Evolutionary conservation across 2,797 vertebrate species (phyloP), one percentile per base, ranked within the genome.

Genomic region (Channa striata): DNA sequence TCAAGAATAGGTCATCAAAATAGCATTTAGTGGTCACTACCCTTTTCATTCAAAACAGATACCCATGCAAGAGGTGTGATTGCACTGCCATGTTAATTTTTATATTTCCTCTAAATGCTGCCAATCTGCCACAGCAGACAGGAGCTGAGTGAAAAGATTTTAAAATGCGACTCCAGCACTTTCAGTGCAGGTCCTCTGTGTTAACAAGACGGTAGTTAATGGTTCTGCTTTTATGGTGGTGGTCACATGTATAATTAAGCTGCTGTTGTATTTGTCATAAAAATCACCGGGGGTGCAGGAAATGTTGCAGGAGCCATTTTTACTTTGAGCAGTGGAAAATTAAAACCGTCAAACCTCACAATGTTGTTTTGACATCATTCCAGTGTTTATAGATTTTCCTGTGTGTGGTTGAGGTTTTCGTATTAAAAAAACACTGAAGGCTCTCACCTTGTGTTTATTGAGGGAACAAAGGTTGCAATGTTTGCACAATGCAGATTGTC

Each of bases 321-420:
- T 83, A 92, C 91, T 93, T 92, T 87, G 88, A 92, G 91, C 89
- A 89, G 91, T 87, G 93, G 93, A 94, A 95, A 95, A 94, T 93
- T 89, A 85, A 94, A 92, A 90, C 84, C 82, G 88, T 91, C 89
- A 90, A 90, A 92, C 93, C 92, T 89, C 90, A 92, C 85, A 78
- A 85, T 86, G 91, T 91, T 94, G 93, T 94, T 94, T 94, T 94
- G 92, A 94, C 93, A 93, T 93, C 86, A 92, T 93, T 94, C 85
- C 92, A 92, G 84, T 81, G 90, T 95, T 95, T 94, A 95, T 93
- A 87, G 91, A 93, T 94, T 93, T 93, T 93, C 93, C 92, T 90
- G 89, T 87, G 87, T 91, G 85, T 70, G 87, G 92, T 90, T 91
- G 85, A 93, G 92, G 89, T 91, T 89, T 89, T 49, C 78, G 78